Conservation (phyloP, 2,113 vertebrate genomes). For the Psilopogon haemacephalus region DNA sequence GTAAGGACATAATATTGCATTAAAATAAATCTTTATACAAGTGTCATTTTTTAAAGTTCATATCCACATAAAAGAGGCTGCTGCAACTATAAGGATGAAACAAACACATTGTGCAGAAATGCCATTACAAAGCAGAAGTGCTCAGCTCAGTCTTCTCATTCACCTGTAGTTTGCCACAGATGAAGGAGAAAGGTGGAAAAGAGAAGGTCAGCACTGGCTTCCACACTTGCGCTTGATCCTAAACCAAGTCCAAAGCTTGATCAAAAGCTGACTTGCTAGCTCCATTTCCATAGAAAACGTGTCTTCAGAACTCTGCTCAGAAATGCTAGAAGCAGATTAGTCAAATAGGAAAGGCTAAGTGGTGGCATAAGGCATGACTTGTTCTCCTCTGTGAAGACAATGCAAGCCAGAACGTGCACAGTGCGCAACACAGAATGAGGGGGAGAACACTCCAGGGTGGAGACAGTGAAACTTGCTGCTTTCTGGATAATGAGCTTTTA, state of each 20-base stretch:
- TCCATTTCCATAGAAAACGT: neutral
- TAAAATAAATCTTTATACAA: neutral
- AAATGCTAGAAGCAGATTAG: neutral
- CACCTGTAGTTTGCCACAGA: neutral
- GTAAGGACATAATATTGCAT: neutral
- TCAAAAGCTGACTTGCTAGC: neutral
- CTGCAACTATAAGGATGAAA: neutral
- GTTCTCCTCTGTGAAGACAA: neutral
- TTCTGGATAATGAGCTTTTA: neutral
- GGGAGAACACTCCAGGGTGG: neutral
- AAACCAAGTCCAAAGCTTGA: neutral
- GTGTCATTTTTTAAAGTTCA: neutral
- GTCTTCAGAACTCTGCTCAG: neutral
- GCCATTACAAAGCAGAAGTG: neutral
- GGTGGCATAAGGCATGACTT: neutral
- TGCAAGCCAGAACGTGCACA: neutral
- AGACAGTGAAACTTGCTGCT: neutral
- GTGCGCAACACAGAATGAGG: neutral
- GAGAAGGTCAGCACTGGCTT: neutral
- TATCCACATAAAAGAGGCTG: neutral
- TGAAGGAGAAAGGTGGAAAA: neutral
- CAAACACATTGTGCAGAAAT: neutral
- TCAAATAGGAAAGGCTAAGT: neutral
- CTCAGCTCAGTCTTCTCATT: neutral
- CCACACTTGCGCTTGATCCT: neutral